Conservation (phyloP, 2,888 invertebrate species). For the Thecocarcelia acutangulata region DNA sequence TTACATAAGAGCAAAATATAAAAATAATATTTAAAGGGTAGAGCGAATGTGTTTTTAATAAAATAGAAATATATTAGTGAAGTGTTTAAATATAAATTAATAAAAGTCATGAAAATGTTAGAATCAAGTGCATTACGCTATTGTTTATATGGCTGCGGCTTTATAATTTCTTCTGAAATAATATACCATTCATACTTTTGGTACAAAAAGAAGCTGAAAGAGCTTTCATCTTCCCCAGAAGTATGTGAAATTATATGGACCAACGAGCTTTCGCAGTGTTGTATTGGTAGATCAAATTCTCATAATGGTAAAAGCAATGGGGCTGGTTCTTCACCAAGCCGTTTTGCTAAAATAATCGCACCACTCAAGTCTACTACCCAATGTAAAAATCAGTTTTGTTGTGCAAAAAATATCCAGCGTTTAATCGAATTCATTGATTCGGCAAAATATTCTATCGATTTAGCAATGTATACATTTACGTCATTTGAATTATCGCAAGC, state of each 20-base stretch:
- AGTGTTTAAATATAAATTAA: background rate
- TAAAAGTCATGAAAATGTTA: slow-evolving; percentile 36
- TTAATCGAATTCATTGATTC: slow-evolving; percentile 73
- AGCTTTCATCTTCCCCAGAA: slow-evolving; percentile 47
- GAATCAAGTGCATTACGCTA: slow-evolving; percentile 56
- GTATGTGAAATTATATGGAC: slow-evolving; percentile 71
- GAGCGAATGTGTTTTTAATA: slow-evolving; percentile 45
- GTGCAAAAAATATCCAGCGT: slow-evolving; percentile 69
- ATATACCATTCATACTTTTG: slow-evolving; percentile 64
- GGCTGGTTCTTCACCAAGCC: slow-evolving; percentile 29
- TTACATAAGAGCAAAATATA: too few species aligned
- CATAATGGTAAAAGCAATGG: background rate
- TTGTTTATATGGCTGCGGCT: slow-evolving; percentile 64
- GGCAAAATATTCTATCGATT: slow-evolving; percentile 76
- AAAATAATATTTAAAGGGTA: background rate
- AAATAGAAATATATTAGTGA: background rate
- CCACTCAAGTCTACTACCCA: background rate
- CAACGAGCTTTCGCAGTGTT: slow-evolving; percentile 70
- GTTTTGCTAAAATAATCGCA: slow-evolving; percentile 43
- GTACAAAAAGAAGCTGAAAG: slow-evolving; percentile 34
- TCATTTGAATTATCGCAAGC: slow-evolving; percentile 70
- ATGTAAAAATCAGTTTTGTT: slow-evolving; percentile 71
- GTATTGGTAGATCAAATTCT: slow-evolving; percentile 53
- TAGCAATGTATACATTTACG: slow-evolving; percentile 79
- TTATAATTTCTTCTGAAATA: slow-evolving; percentile 64